Percentiles rank a stretch among this genome's conserved stretches.
These are phyloP conservation scores for Epinephelus coioides DNA, from an alignment of 2,797 vertebrate genomes.

Conservation along the genomic window DNA sequence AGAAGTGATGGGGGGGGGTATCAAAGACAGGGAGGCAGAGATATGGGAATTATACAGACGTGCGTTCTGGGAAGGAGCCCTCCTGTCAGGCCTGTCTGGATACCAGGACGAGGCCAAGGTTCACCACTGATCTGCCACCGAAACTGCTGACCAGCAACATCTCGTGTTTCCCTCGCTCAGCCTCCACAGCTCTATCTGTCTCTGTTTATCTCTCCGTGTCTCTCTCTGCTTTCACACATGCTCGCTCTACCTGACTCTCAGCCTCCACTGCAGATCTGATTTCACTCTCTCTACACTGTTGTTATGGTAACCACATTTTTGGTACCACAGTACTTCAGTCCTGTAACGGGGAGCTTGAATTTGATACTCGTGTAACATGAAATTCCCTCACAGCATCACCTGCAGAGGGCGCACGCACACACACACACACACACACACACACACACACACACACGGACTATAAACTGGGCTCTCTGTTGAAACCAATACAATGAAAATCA, in stretches of 20 bases:
- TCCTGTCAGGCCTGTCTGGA: conserved; percentile 55
- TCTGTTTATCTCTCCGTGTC: conserved; percentile 24
- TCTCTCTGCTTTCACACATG: conserved; percentile 33
- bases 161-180: conserved; percentile 34
- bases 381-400: background rate
- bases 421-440: too few relatives aligned
- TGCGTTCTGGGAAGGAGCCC: conserved; percentile 48
- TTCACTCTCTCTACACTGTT: conserved; percentile 48
- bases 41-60: background rate
- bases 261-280: conserved; percentile 43
- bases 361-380: background rate
- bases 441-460: too few relatives aligned
- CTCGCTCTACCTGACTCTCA: conserved; percentile 46
- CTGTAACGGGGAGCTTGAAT: conserved; percentile 7
- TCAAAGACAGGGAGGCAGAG: background rate
- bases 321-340: conserved; percentile 6
- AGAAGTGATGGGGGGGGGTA: background rate
- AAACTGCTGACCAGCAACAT: conserved; percentile 65
- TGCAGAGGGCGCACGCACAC: background rate
- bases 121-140: conserved; percentile 53
- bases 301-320: conserved; percentile 66
- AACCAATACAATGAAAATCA: too few relatives aligned
- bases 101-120: conserved; percentile 56
- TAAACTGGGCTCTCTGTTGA: too few relatives aligned
- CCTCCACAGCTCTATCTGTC: conserved; percentile 2